phyloP scores from a whole-genome alignment of 1,140 invertebrate species.

The Eumaeus atala region DNA sequence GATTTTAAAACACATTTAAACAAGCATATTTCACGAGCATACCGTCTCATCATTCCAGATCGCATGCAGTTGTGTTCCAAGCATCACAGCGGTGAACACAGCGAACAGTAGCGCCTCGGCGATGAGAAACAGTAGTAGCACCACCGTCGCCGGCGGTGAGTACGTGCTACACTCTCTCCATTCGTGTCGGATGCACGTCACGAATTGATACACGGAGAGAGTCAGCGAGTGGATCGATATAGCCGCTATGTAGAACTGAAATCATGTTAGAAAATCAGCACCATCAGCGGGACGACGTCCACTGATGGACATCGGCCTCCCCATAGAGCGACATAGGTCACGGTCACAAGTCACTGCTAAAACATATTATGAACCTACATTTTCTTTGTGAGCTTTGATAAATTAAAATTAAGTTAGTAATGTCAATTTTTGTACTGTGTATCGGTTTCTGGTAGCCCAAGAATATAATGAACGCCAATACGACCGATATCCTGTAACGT shows the following conservation, averaged over 20 bases:
- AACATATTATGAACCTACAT: too few relatives aligned
- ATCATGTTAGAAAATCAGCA: too few relatives aligned
- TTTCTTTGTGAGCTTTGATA: too few relatives aligned
- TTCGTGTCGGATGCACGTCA: conserved; percentile 93
- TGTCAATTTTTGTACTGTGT: too few relatives aligned
- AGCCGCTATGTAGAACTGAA: conserved; percentile 97
- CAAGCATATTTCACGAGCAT: too few relatives aligned
- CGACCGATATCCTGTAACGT: too few relatives aligned
- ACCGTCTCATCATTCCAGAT: conserved; percentile 99
- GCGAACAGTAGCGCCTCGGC: conserved; percentile 98
- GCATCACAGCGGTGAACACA: conserved; percentile 99
- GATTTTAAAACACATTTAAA: too few relatives aligned
- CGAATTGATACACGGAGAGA: conserved; percentile 94
- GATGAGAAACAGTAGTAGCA: conserved; percentile 95
- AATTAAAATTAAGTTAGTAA: too few relatives aligned
- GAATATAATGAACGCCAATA: too few relatives aligned
- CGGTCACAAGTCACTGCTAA: too few relatives aligned
- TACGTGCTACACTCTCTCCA: conserved; percentile 96
- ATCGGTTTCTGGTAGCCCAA: too few relatives aligned
- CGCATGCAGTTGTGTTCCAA: conserved; percentile 96
- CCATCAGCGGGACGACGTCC: background rate
- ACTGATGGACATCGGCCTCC: background rate
- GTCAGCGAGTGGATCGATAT: conserved; percentile 96
- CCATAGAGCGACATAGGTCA: too few relatives aligned
- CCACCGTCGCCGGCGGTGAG: conserved; percentile 95